phyloP scores from a whole-genome alignment of 2,797 vertebrate genomes.

The Coccyzus lansbergi region DNA sequence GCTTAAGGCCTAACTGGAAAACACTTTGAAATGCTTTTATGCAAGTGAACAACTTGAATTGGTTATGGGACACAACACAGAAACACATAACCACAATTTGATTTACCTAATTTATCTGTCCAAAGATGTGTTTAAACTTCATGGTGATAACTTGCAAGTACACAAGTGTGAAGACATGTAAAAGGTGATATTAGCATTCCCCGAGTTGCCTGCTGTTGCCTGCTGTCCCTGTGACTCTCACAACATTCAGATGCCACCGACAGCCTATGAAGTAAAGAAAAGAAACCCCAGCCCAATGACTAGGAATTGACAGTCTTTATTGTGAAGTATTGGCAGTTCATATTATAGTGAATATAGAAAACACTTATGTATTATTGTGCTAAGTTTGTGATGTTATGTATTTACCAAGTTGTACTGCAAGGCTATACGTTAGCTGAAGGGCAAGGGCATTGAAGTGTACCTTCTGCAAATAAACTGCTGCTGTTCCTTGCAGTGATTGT shows the following conservation, averaged over 20 bases:
- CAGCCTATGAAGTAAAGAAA: too few relatives aligned
- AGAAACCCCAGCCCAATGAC: too few relatives aligned
- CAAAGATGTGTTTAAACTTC: neutral
- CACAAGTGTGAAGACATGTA: neutral
- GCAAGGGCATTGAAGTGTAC: neutral
- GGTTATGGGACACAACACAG: neutral
- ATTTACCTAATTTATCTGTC: neutral
- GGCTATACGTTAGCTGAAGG: neutral
- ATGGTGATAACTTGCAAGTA: neutral
- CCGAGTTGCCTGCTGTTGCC: too few relatives aligned
- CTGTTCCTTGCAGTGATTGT: neutral
- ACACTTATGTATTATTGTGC: too few relatives aligned
- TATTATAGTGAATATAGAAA: too few relatives aligned
- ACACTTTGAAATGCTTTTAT: neutral
- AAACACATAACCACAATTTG: neutral
- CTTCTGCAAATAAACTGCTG: neutral
- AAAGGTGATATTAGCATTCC: neutral
- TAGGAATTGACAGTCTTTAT: too few relatives aligned
- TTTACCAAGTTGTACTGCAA: neutral
- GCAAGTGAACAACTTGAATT: neutral
- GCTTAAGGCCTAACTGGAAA: neutral
- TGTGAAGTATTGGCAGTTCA: too few relatives aligned
- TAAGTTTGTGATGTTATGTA: neutral
- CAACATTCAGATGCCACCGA: too few relatives aligned
- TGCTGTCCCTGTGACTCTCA: too few relatives aligned